phyloP scores from a whole-genome alignment of 2,797 vertebrate genomes.

The Malacoctenus gilli region DNA sequence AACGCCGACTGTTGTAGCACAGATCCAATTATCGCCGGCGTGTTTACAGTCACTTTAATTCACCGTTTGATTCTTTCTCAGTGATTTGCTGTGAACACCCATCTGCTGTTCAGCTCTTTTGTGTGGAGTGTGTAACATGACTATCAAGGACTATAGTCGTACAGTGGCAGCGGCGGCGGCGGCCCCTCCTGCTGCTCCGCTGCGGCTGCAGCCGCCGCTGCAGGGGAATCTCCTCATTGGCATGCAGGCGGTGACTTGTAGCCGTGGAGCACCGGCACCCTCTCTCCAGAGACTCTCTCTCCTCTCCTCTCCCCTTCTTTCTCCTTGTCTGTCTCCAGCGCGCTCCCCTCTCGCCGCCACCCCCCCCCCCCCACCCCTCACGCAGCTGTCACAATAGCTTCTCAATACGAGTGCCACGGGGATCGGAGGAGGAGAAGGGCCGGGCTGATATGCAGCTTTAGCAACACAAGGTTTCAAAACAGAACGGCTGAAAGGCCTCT shows the following conservation, averaged over 20 bases:
- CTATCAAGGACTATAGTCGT: conserved; percentile 61
- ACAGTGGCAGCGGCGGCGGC: conserved; percentile 52
- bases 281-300: conserved; percentile 75
- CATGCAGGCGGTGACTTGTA: conserved; percentile 76
- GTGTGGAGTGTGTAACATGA: conserved; percentile 53
- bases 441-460: conserved; percentile 56
- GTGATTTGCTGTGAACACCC: conserved; percentile 16
- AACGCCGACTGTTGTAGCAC: neutral
- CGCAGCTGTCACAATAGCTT: conserved; percentile 76
- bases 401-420: conserved; percentile 44
- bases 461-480: conserved; percentile 59
- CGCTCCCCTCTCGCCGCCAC: conserved; percentile 32
- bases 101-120: conserved; percentile 43
- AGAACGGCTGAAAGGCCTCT: conserved; percentile 60
- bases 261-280: conserved; percentile 74
- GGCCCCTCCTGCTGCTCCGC: conserved; percentile 60
- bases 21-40: conserved; percentile 4
- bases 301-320: conserved; percentile 66
- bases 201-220: conserved; percentile 56
- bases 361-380: conserved; percentile 34
- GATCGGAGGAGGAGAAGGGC: conserved; percentile 47
- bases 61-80: conserved; percentile 10
- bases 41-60: conserved; percentile 30
- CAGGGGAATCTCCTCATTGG: conserved; percentile 83
- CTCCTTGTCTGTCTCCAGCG: conserved; percentile 61